Conservation (phyloP, 2,113 vertebrate genomes). For the Aythya baeri region DNA sequence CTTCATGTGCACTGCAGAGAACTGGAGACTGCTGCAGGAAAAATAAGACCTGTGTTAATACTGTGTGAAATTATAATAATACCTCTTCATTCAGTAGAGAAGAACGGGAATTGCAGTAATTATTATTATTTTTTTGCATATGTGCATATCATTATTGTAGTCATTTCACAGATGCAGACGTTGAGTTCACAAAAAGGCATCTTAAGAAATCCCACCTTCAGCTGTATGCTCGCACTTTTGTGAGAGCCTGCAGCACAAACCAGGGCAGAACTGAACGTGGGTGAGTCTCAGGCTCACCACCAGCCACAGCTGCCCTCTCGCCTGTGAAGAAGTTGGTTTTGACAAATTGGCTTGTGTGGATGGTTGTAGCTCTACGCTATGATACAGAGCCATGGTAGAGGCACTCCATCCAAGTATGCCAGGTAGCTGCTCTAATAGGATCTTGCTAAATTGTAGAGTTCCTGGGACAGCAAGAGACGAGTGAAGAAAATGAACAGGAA, state of each 20-base stretch:
- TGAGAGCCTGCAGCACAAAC: no score
- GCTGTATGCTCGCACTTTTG: not conserved
- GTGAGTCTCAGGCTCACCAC: not conserved
- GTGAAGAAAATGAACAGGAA: not conserved
- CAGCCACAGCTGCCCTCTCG: not conserved
- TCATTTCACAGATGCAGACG: not conserved
- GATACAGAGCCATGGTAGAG: not conserved
- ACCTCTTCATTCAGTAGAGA: not conserved
- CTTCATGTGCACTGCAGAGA: not conserved
- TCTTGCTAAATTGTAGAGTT: not conserved
- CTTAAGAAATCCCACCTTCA: not conserved
- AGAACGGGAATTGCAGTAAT: not conserved
- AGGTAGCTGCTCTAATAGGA: not conserved
- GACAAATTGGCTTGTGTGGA: not conserved
- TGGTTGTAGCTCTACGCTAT: not conserved
- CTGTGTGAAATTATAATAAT: not conserved
- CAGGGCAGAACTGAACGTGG: not conserved
- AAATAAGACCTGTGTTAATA: not conserved
- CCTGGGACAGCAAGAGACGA: not conserved
- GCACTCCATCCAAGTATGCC: fast-evolving
- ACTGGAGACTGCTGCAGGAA: not conserved
- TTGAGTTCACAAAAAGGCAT: not conserved
- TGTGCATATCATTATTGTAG: not conserved
- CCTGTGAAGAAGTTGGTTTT: not conserved
- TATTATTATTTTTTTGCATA: not conserved